Percentiles rank a stretch among this genome's conserved stretches.
These are phyloP conservation scores for Cydia pomonella DNA, from an alignment of 1,140 invertebrate species.

Conservation along the genomic window DNA sequence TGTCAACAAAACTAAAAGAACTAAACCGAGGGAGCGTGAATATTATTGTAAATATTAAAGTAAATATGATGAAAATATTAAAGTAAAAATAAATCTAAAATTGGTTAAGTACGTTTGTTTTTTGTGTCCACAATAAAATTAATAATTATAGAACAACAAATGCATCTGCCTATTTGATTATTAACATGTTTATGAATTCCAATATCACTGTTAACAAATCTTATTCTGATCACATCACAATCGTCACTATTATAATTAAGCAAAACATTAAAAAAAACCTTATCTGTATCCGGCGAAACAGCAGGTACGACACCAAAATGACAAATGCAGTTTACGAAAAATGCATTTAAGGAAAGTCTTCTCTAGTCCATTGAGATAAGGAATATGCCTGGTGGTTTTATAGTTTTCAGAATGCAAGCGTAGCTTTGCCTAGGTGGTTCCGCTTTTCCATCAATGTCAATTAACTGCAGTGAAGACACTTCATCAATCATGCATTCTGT, in stretches of 20 bases:
- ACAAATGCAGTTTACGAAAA: not conserved
- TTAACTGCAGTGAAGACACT: constrained; percentile 70
- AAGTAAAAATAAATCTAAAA: too few species aligned
- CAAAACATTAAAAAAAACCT: constrained; percentile 26
- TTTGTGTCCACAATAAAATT: too few species aligned
- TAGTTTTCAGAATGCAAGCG: constrained; percentile 28
- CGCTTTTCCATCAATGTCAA: constrained; percentile 77
- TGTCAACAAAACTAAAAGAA: too few species aligned
- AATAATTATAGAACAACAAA: not conserved
- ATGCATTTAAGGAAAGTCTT: constrained; percentile 7
- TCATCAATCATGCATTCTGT: constrained; percentile 73
- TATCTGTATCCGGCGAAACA: constrained; percentile 38
- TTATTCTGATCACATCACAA: constrained; percentile 17
- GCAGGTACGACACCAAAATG: constrained; percentile 33
- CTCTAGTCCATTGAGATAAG: constrained; percentile 31
- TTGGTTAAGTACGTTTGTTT: too few species aligned
- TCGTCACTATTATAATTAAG: constrained; percentile 27
- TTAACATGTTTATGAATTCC: not conserved
- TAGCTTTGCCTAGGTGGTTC: constrained; percentile 37
- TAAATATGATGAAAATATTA: too few species aligned
- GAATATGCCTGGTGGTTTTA: constrained; percentile 28
- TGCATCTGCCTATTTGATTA: not conserved
- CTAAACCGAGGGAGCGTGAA: too few species aligned
- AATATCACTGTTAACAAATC: constrained; percentile 9
- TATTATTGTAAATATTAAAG: too few species aligned